Conservation (phyloP, 2,888 invertebrate species). For the Melanchra persicariae region DNA sequence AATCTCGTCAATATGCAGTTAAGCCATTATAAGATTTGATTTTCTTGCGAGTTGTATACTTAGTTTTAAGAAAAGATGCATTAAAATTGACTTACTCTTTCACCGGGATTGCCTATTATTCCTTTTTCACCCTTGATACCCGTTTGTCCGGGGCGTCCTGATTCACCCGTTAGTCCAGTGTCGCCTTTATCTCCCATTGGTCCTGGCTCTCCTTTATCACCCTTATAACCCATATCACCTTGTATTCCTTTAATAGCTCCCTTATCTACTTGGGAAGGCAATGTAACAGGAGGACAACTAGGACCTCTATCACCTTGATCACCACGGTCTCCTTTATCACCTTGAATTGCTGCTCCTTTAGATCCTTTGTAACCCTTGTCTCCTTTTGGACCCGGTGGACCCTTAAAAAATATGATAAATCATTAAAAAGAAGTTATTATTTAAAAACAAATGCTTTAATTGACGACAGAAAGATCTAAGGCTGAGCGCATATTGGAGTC, state of each 20-base stretch:
- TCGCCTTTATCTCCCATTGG: conserved; percentile 93
- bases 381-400: conserved; percentile 93
- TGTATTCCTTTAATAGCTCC: conserved; percentile 82
- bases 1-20: neutral
- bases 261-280: conserved; percentile 80
- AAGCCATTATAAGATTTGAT: neutral
- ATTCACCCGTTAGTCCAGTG: conserved; percentile 93
- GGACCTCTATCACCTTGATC: conserved; percentile 89
- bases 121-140: conserved; percentile 97
- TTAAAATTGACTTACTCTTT: conserved; percentile 91
- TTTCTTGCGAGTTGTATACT: neutral
- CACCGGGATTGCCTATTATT: conserved; percentile 95
- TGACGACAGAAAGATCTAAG: too few species aligned
- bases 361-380: conserved; percentile 92
- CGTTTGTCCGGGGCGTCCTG: conserved; percentile 92
- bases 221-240: conserved; percentile 91
- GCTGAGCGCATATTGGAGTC: too few species aligned
- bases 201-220: conserved; percentile 91
- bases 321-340: conserved; percentile 92
- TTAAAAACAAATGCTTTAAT: neutral
- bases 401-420: conserved; percentile 82
- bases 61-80: neutral
- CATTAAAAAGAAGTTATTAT: neutral
- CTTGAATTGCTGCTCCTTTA: conserved; percentile 88
- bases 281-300: conserved; percentile 75